Percentiles rank a stretch among this genome's conserved stretches.
Evolutionary conservation across 2,113 vertebrate genomes (phyloP).

Genomic region (Pelvicachromis taeniatus): DNA sequence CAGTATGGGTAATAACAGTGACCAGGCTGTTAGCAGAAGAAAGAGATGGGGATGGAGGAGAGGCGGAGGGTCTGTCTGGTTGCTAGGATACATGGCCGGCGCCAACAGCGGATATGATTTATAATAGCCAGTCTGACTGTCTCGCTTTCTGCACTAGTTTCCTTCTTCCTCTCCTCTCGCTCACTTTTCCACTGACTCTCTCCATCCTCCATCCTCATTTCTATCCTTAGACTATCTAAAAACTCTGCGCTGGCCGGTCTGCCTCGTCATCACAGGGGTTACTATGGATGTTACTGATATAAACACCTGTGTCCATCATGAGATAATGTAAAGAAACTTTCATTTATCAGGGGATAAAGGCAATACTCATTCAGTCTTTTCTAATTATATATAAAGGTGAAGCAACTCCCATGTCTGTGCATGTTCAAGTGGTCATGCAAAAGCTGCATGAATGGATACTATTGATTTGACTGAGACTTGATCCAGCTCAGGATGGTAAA

Average conservation of each 20-base stretch:
- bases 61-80: conserved; percentile 66
- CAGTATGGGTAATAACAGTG: conserved; percentile 61
- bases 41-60: conserved; percentile 46
- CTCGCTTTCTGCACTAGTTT: conserved; percentile 63
- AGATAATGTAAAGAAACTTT: neutral
- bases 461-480: conserved; percentile 55
- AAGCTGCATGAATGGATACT: conserved; percentile 47
- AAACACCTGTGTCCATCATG: neutral
- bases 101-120: conserved; percentile 73
- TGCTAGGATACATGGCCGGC: conserved; percentile 70
- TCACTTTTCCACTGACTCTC: conserved; percentile 42
- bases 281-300: conserved; percentile 16
- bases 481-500: conserved; percentile 37
- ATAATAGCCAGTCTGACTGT: conserved; percentile 70
- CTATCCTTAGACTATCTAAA: conserved; percentile 24
- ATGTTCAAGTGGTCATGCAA: conserved; percentile 15
- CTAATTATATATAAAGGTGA: neutral
- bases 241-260: conserved; percentile 16
- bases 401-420: neutral
- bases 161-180: conserved; percentile 52
- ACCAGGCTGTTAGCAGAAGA: conserved; percentile 52
- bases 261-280: conserved; percentile 19
- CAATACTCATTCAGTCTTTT: neutral
- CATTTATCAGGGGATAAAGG: neutral
- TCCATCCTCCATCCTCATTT: conserved; percentile 32